These are phyloP conservation scores for Mormyrops boulengeri DNA, from an alignment of 2,797 vertebrate genomes.

Conservation along the genomic window DNA sequence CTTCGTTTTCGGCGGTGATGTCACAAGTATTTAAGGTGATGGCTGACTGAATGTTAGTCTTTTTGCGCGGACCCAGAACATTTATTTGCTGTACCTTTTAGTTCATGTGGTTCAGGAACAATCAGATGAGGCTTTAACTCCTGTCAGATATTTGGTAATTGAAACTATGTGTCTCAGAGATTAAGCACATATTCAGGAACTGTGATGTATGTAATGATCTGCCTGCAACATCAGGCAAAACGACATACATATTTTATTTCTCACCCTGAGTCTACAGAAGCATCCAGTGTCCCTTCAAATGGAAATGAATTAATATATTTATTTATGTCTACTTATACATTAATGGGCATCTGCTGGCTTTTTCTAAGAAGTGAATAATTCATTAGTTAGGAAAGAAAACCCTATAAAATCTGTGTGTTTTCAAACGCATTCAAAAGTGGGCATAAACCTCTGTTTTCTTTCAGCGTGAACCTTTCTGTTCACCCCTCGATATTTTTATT, in stretches of 20 bases:
- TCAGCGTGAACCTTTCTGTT: not conserved
- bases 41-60: not conserved
- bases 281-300: not conserved
- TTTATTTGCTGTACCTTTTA: not conserved
- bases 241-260: not conserved
- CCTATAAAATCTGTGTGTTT: not conserved
- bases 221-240: not conserved
- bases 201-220: not conserved
- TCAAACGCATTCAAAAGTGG: not conserved
- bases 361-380: not conserved
- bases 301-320: not conserved
- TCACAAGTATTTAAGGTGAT: not conserved
- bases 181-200: not conserved
- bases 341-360: not conserved
- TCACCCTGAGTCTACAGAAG: not conserved
- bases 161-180: not conserved
- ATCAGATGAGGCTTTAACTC: not conserved
- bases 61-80: not conserved
- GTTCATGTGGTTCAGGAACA: not conserved
- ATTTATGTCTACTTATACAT: not conserved
- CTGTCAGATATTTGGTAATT: not conserved
- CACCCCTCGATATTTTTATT: slow-evolving; percentile 10
- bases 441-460: not conserved
- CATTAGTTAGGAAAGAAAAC: not conserved
- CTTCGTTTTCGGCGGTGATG: not conserved